Conservation (phyloP, 2,797 vertebrate genomes). For the Menidia menidia region DNA sequence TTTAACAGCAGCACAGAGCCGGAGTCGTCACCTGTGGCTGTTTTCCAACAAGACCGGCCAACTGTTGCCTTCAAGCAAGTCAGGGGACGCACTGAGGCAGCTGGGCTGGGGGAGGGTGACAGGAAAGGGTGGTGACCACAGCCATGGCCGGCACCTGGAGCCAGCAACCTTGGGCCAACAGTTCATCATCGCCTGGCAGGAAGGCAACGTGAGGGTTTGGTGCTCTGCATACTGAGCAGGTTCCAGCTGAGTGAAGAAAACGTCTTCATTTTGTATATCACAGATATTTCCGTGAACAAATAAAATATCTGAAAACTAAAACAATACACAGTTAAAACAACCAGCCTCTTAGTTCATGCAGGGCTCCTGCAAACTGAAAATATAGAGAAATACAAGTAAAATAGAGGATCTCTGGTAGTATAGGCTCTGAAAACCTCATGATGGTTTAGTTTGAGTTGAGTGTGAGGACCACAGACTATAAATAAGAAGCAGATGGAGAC, state of each 20-base stretch:
- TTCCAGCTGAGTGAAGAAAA: neutral
- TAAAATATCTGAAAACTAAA: neutral
- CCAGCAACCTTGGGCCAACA: conserved; percentile 72
- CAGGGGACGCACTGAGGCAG: conserved; percentile 64
- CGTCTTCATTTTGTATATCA: neutral
- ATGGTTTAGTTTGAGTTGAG: conserved; percentile 13
- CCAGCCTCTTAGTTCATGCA: too few species aligned
- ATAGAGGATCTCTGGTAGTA: neutral
- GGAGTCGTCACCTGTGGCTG: neutral
- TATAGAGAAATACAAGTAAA: conserved; percentile 1
- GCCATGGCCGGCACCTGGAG: conserved; percentile 78
- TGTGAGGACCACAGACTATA: conserved; percentile 2
- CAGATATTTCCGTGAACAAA: neutral
- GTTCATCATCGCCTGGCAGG: conserved; percentile 81
- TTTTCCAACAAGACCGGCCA: conserved; percentile 32
- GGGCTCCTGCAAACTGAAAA: neutral
- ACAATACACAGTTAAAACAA: neutral
- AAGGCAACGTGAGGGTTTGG: conserved; percentile 21
- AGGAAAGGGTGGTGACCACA: conserved; percentile 83
- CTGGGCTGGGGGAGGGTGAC: conserved; percentile 60
- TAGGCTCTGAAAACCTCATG: neutral
- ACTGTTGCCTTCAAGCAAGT: conserved; percentile 53
- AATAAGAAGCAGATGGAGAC: neutral
- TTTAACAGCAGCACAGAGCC: neutral
- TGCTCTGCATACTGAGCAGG: conserved; percentile 8